Conservation (phyloP, 2,113 vertebrate species). For the Galbula dea region DNA sequence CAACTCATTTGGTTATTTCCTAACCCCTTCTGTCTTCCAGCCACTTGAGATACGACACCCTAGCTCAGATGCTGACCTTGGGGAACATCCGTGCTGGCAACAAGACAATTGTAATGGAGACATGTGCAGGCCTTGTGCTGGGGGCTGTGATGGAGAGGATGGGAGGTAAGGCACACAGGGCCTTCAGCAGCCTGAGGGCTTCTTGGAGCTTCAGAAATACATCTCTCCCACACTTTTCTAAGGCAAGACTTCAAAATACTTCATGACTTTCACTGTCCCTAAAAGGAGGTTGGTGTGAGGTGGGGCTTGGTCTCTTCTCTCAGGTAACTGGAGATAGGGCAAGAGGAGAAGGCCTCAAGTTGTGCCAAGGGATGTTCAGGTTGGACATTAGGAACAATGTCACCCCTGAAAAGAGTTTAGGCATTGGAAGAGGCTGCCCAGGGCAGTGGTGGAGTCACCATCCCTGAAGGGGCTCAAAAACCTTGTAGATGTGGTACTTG, state of each 20-base stretch:
- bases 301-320: too few relatives aligned
- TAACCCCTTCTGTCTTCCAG: conserved; percentile 61
- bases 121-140: conserved; percentile 90
- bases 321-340: too few relatives aligned
- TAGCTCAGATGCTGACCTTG: conserved; percentile 92
- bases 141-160: conserved; percentile 94
- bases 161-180: conserved; percentile 77
- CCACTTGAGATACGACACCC: conserved; percentile 91
- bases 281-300: too few relatives aligned
- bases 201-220: neutral
- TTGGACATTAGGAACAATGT: too few relatives aligned
- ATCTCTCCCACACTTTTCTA: neutral
- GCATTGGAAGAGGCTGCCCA: too few relatives aligned
- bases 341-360: too few relatives aligned
- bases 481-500: too few relatives aligned
- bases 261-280: neutral
- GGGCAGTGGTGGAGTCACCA: too few relatives aligned
- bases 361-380: too few relatives aligned
- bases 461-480: too few relatives aligned
- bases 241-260: neutral
- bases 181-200: neutral
- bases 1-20: neutral
- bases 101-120: conserved; percentile 94
- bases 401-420: too few relatives aligned
- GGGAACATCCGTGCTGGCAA: conserved; percentile 91